Conservation (phyloP, 2,113 vertebrate genomes). For the Irena cyanogastra region DNA sequence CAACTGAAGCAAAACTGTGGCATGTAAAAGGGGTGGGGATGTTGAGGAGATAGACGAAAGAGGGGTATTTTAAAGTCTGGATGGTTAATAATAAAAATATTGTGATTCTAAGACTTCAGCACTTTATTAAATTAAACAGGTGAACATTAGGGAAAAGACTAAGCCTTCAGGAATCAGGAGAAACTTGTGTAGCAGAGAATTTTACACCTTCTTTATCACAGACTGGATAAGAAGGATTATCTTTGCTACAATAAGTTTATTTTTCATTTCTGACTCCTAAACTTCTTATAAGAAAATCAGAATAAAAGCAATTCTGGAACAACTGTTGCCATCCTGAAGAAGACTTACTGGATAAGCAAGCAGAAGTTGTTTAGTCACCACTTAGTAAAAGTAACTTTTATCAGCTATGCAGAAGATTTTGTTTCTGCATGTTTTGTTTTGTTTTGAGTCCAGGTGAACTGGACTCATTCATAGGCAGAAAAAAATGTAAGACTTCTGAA, state of each 20-base stretch:
- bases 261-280: neutral
- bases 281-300: neutral
- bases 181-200: neutral
- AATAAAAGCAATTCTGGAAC: neutral
- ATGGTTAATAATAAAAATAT: neutral
- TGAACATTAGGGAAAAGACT: neutral
- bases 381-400: neutral
- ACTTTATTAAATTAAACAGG: neutral
- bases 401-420: neutral
- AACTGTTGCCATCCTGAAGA: neutral
- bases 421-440: too few relatives aligned
- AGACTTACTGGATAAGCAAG: neutral
- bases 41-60: neutral
- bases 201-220: neutral
- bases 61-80: neutral
- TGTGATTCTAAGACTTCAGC: neutral
- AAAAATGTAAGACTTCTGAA: neutral
- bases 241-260: neutral
- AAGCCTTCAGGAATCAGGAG: neutral
- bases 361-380: neutral
- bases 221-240: neutral
- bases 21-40: accelerated
- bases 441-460: neutral
- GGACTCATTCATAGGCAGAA: neutral
- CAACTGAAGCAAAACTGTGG: neutral